These are phyloP conservation scores for Dorcus parallelipipedus DNA, from an alignment of 2,888 invertebrate species.

Conservation along the genomic window DNA sequence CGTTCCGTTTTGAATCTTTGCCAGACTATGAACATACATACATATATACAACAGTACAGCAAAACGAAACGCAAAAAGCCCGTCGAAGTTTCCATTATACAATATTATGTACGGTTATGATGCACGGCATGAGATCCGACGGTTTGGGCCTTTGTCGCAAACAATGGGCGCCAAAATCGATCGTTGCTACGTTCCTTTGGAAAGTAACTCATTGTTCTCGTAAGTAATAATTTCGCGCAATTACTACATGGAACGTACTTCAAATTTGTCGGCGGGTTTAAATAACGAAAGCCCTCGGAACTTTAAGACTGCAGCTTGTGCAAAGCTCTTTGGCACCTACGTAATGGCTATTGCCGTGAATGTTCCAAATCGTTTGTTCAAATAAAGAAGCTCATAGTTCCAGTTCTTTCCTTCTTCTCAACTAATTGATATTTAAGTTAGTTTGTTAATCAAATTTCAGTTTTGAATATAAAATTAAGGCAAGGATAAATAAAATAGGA, in stretches of 20 bases:
- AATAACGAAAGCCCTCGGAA: conserved; percentile 10
- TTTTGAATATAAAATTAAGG: too few relatives aligned
- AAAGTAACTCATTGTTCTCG: conserved; percentile 21
- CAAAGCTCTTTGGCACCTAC: background rate
- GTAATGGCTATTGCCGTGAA: too few relatives aligned
- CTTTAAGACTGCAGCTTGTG: background rate
- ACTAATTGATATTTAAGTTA: too few relatives aligned
- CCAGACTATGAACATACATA: too few relatives aligned
- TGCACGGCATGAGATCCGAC: conserved; percentile 6
- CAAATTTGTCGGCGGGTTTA: conserved; percentile 13
- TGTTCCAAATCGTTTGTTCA: too few relatives aligned
- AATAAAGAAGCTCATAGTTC: too few relatives aligned
- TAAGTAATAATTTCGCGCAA: conserved; percentile 23
- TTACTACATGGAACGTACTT: conserved; percentile 18
- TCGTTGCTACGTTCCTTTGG: conserved; percentile 16
- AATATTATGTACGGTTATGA: conserved; percentile 8
- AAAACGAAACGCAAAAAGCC: background rate
- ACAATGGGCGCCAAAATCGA: conserved; percentile 21
- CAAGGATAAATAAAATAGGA: too few relatives aligned
- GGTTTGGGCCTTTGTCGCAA: conserved; percentile 17
- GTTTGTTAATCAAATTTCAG: too few relatives aligned
- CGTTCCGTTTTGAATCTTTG: too few relatives aligned
- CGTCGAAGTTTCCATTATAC: background rate
- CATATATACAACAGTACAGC: background rate
- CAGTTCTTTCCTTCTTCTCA: too few relatives aligned